phyloP scores from a whole-genome alignment of 35 echinoderm and acorn worm species.

The Ophioderma brevispina region DNA sequence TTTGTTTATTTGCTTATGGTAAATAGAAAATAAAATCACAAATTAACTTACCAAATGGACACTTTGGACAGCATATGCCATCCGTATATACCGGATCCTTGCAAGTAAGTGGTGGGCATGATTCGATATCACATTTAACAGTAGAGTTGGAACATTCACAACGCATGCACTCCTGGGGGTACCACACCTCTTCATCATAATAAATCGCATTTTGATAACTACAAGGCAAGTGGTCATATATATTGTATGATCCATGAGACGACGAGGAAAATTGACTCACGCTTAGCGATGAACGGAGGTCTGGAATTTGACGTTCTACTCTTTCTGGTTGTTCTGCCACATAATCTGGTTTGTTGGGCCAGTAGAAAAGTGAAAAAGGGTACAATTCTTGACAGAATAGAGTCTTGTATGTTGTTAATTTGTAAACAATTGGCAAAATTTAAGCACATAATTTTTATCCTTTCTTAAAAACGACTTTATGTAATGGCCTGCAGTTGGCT shows the following conservation, averaged over 20 bases:
- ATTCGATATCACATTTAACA: constrained; percentile 74
- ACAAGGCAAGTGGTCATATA: constrained; percentile 35
- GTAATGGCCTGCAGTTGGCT: too few species aligned
- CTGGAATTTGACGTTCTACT: too few species aligned
- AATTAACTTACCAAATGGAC: constrained; percentile 83
- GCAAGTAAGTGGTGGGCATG: constrained; percentile 66
- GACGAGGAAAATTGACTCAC: neutral
- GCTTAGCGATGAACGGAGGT: too few species aligned
- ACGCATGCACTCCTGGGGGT: constrained; percentile 56
- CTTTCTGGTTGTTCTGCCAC: too few species aligned
- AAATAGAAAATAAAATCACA: neutral
- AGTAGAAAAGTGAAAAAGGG: too few species aligned
- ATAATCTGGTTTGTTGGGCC: too few species aligned
- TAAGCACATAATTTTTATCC: too few species aligned
- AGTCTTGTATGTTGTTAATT: too few species aligned
- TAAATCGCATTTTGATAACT: constrained; percentile 55
- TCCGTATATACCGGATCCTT: constrained; percentile 43
- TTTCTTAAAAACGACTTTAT: too few species aligned
- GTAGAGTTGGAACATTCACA: constrained; percentile 82
- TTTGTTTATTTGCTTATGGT: neutral
- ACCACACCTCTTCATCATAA: constrained; percentile 50
- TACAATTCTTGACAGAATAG: too few species aligned
- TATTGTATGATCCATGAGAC: neutral
- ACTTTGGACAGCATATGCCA: constrained; percentile 78
- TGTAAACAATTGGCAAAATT: too few species aligned